These are phyloP conservation scores for Sardinella longiceps DNA, from an alignment of 2,797 vertebrate genomes.

Conservation along the genomic window DNA sequence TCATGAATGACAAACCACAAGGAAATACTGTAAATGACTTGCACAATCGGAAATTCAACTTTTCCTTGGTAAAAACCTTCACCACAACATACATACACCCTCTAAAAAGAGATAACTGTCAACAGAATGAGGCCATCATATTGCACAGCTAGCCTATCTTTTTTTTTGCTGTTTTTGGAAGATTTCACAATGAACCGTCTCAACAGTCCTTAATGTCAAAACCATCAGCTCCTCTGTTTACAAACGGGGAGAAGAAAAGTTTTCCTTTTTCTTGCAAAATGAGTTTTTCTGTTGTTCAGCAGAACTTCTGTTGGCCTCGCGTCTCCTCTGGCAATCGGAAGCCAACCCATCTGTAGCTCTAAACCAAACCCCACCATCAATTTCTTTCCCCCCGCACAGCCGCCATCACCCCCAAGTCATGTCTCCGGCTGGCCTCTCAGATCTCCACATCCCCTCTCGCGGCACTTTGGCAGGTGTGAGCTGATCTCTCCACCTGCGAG, in stretches of 20 bases:
- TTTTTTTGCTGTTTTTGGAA: no score
- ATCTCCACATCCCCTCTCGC: slow-evolving; percentile 33
- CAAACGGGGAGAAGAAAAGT: background rate
- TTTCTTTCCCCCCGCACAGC: background rate
- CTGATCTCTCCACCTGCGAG: slow-evolving; percentile 53
- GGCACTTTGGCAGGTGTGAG: slow-evolving; percentile 40
- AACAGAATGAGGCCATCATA: no score
- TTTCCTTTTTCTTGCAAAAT: background rate
- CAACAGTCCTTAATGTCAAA: background rate
- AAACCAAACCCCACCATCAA: background rate
- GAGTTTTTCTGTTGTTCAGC: background rate
- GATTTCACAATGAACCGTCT: background rate
- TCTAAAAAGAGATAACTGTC: no score
- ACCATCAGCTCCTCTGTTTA: background rate
- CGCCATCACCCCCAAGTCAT: slow-evolving; percentile 32
- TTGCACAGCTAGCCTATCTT: no score
- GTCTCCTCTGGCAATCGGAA: background rate
- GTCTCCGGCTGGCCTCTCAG: slow-evolving; percentile 29
- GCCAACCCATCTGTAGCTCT: background rate
- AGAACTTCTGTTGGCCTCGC: background rate
- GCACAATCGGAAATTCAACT: no score
- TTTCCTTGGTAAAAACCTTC: background rate
- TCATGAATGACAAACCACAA: slow-evolving; percentile 35
- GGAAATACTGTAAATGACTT: no score
- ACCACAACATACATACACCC: no score